Evolutionary conservation across 2,797 vertebrate species (phyloP), one percentile per base, ranked within the genome.

Genomic region (Rhinatrema bivittatum): DNA sequence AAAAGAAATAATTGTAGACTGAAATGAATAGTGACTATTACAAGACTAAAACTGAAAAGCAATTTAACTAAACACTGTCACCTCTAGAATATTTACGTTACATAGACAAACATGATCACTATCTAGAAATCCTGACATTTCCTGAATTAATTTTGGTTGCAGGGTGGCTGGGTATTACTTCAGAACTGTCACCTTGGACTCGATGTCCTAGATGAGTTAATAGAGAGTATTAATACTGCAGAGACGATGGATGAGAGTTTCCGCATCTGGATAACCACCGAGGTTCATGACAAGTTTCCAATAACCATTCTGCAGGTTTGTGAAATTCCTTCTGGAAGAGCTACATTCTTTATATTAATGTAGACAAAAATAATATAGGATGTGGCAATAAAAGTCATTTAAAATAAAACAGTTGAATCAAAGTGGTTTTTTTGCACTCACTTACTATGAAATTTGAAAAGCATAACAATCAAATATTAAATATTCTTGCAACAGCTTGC

Each of bases 161-260:
- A 90, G 87, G 88, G 88, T 31, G 87, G 87, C 20, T 91, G 87
- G 87, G 82, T 87, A 6, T 73, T 91, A 30, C 78, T 90, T 42
- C 87, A 91, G 51, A 91, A 91, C 39, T 90, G 87, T 63, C 88
- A 91, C 42, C 75, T 91, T 37, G 85, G 88, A 10, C 65, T 90
- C 21, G 84, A 84, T 15, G 91, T 90, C 53, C 86, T 91, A 87
- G 79, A 87, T 10, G 87, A 91, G 42, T 56, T 91, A 22, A 55
- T 89, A 5, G 82, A 89, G 16, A 89, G 72, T 0, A 16, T 89
- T 38, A 25, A 49, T 13, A 61, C 37, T 30, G 56, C 70, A 1
- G 82, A 89, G 46, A 71, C 62, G 30, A 66, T 19, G 9, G 39
- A 88, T n/a, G 72, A 85, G 0, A 59, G 66, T 1, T 88, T 89